phyloP scores from a whole-genome alignment of 2,113 vertebrate genomes.

The Noctilio leporinus region DNA sequence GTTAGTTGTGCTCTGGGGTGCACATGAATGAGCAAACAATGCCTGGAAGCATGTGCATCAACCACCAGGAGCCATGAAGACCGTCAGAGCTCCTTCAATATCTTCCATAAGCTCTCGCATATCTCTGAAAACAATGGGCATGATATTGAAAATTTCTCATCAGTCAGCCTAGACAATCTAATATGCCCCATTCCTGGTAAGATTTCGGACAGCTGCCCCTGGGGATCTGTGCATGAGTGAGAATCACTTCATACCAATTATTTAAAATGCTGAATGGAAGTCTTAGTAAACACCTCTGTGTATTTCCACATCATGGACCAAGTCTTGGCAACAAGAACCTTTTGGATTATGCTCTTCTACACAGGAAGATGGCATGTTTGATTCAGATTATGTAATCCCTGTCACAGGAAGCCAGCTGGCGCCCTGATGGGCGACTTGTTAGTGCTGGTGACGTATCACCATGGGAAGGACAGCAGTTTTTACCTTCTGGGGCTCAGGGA shows the following conservation, averaged over 20 bases:
- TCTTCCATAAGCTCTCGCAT: background rate
- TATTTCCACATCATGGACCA: background rate
- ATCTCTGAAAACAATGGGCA: background rate
- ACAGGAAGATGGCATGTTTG: background rate
- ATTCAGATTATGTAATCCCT: background rate
- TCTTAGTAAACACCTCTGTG: background rate
- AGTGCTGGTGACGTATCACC: constrained; percentile 60
- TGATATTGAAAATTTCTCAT: background rate
- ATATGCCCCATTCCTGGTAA: background rate
- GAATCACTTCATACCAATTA: background rate
- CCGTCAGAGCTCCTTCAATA: background rate
- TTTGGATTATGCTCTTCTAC: background rate
- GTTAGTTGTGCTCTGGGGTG: background rate
- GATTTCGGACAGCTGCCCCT: background rate
- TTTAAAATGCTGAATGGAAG: background rate
- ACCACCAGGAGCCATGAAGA: background rate
- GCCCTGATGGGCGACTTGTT: constrained; percentile 55
- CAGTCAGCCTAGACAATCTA: background rate
- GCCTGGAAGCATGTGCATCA: background rate
- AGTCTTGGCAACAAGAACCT: background rate
- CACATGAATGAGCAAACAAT: background rate
- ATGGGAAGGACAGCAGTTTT: constrained; percentile 47
- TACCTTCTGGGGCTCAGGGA: constrained; percentile 26
- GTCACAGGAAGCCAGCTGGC: constrained; percentile 73
- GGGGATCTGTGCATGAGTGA: background rate